Base-by-base conservation (phyloP, 2,888 invertebrate species). In the Automeris io region DNA sequence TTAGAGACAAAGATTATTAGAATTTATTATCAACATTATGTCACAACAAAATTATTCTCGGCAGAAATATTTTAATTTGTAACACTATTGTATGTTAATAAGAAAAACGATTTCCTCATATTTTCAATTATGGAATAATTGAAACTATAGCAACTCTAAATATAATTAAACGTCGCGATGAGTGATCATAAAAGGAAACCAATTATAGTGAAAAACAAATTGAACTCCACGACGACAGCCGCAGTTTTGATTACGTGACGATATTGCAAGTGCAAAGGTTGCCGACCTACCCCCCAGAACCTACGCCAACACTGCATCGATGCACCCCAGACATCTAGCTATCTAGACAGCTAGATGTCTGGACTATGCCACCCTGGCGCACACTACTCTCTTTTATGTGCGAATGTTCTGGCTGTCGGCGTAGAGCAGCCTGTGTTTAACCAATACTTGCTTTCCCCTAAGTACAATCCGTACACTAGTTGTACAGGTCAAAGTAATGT, bases 261-360 rank as follows among this genome's bases (percentile, higher is more conserved):
- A 63, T 62, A 58, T 61, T 58, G 57, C 48, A 37, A 47, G 51
- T 47, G 53, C 51, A 40, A 39, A 44, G 55, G 55, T 57, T 39
- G 47, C 49, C 46, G 55, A 64, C 59, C 65, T 71, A 70, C 70
- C 77, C 73, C 71, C 66, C 68, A 58, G 65, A 71, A 82, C 82
- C 82, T 82, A 79, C 70, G 63, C 70, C 71, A 83, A 83, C 79
- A 54, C 52, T 80, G 82, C 82, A 80, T 49, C 70, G 71, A 73
- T 80, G 81, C 80, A 82, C 68, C 70, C 69, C 61, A 69, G 64
- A 59, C 61, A 67, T 74, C 78, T 77, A 78, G 72, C 66, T 50
- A 57, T 53, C 67, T 70, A 70, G 66, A 61, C 52, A 62, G 59
- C 65, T 65, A 66, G 62, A 59, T 60, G 63, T 66, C 67, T 66